phyloP scores from a whole-genome alignment of 2,888 invertebrate species.

The Eristalis intricaria region DNA sequence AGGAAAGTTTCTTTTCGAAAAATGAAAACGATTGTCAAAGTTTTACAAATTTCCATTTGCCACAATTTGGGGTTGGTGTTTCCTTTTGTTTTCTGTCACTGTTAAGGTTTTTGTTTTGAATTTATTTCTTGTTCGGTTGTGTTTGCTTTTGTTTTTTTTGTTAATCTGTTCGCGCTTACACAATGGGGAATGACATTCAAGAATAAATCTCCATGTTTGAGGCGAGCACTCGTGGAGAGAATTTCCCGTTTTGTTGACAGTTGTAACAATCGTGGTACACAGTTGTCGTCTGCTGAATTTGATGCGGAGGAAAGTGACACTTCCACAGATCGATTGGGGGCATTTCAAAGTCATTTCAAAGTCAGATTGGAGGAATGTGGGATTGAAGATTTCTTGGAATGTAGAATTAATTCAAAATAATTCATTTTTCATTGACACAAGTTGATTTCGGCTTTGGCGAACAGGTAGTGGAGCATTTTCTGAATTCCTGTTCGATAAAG shows the following conservation, averaged over 20 bases:
- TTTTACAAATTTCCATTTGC: slow-evolving; percentile 21
- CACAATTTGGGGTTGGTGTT: slow-evolving; percentile 1
- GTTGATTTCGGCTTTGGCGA: neutral
- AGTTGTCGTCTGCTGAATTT: neutral
- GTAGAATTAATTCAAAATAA: no score
- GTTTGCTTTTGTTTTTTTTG: neutral
- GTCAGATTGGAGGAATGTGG: neutral
- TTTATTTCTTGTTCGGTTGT: neutral
- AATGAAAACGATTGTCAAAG: slow-evolving; percentile 18
- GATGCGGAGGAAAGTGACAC: neutral
- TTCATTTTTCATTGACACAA: neutral
- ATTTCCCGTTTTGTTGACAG: neutral
- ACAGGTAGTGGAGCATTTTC: no score
- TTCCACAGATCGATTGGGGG: neutral
- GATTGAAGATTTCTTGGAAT: neutral
- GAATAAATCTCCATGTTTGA: neutral
- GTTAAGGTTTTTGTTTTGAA: neutral
- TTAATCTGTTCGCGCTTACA: neutral
- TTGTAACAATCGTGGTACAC: neutral
- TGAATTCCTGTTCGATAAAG: no score
- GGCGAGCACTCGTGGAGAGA: neutral
- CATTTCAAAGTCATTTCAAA: neutral
- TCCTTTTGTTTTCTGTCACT: slow-evolving; percentile 19
- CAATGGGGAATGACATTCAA: neutral
- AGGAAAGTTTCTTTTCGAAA: slow-evolving; percentile 12